Evolutionary conservation across 2,113 vertebrate genomes (phyloP).

Genomic region (human): DNA sequence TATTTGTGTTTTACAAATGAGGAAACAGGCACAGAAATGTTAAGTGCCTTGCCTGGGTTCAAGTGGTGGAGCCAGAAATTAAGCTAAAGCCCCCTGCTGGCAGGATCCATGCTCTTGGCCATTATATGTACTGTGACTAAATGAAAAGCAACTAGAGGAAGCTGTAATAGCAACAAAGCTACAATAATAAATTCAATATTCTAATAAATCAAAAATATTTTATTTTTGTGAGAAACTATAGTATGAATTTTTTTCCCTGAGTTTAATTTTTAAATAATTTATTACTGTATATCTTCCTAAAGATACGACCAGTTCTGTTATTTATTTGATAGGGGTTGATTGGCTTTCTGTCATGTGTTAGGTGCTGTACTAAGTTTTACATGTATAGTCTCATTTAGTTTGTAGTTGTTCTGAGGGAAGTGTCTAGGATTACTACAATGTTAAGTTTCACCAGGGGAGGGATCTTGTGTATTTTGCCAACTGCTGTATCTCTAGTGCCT

Average conservation of each 20-base stretch:
- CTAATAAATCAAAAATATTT: neutral
- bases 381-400: neutral
- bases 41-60: neutral
- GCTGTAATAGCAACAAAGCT: neutral
- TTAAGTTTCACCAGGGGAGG: neutral
- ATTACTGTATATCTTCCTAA: neutral
- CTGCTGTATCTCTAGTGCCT: neutral
- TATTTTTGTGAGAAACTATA: neutral
- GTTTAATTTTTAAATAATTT: neutral
- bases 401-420: neutral
- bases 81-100: neutral
- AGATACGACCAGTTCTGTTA: neutral
- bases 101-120: neutral
- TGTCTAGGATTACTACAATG: neutral
- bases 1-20: neutral
- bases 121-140: neutral
- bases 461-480: neutral
- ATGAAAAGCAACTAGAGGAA: neutral
- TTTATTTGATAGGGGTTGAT: neutral
- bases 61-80: neutral
- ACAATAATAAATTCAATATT: neutral
- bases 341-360: neutral
- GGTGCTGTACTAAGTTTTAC: neutral
- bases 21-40: neutral
- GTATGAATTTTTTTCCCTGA: neutral